Percentiles rank a stretch among this genome's conserved stretches.
phyloP scores from a whole-genome alignment of 2,888 invertebrate species.

The Formica aserva region DNA sequence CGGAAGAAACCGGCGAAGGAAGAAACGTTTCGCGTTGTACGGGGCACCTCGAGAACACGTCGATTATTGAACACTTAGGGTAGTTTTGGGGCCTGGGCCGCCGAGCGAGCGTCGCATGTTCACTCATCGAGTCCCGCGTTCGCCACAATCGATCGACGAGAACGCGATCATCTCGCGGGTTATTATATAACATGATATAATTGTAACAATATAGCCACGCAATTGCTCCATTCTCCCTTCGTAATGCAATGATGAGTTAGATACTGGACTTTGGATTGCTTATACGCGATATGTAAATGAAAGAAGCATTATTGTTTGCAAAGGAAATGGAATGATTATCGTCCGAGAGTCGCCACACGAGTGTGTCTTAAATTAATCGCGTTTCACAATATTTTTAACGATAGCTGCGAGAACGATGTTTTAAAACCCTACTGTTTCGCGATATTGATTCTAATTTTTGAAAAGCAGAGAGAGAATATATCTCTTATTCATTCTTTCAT shows the following conservation, averaged over 20 bases:
- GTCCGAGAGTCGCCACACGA: not conserved
- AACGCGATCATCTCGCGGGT: not conserved
- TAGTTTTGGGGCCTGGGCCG: conserved; percentile 81
- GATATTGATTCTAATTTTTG: not conserved
- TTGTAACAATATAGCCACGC: conserved; percentile 18
- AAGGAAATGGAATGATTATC: not conserved
- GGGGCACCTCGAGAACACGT: conserved; percentile 79
- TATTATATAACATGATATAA: not conserved
- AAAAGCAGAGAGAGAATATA: not conserved
- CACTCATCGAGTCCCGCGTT: conserved; percentile 5
- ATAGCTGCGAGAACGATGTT: not conserved
- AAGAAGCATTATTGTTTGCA: not conserved
- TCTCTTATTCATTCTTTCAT: not conserved
- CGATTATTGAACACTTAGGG: conserved; percentile 84
- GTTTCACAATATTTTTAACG: not conserved
- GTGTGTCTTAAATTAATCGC: not conserved
- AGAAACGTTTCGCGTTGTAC: conserved; percentile 78
- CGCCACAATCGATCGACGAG: not conserved
- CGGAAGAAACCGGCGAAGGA: conserved; percentile 65
- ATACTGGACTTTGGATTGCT: not conserved
- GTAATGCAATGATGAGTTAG: not conserved
- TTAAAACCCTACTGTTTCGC: not conserved
- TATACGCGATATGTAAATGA: not conserved
- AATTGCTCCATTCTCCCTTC: not conserved
- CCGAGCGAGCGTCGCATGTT: conserved; percentile 69